phyloP scores from a whole-genome alignment of 2,888 invertebrate species.

The Escarpia spicata region DNA sequence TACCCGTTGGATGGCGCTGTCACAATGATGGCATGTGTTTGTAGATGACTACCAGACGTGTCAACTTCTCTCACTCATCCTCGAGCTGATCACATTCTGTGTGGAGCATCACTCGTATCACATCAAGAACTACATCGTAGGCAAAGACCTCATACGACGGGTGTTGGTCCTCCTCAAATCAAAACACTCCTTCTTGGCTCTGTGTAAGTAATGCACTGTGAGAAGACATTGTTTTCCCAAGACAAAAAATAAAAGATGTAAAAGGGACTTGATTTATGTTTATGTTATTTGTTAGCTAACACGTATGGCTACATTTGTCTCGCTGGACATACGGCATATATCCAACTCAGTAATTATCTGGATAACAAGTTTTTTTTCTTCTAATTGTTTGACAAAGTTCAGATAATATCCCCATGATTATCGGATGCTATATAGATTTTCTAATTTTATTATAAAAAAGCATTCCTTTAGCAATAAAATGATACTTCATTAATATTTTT shows the following conservation, averaged over 20 bases:
- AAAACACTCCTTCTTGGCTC: conserved; percentile 94
- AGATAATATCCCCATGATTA: too few relatives aligned
- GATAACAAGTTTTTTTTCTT: too few relatives aligned
- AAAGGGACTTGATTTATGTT: neutral
- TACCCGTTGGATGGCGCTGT: neutral
- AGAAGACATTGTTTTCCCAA: neutral
- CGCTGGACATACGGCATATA: too few relatives aligned
- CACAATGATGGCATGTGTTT: conserved; percentile 7
- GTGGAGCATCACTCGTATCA: conserved; percentile 99
- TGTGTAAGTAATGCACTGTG: conserved; percentile 72
- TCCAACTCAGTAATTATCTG: too few relatives aligned
- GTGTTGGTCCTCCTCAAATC: conserved; percentile 97
- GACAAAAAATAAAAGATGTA: neutral
- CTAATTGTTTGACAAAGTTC: too few relatives aligned
- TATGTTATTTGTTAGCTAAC: neutral
- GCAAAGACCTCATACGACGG: conserved; percentile 93
- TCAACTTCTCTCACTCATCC: conserved; percentile 90
- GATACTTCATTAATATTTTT: too few relatives aligned
- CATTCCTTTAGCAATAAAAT: too few relatives aligned
- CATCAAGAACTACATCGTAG: conserved; percentile 96
- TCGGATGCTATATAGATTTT: too few relatives aligned
- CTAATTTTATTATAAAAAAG: too few relatives aligned
- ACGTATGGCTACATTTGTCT: too few relatives aligned
- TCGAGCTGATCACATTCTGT: conserved; percentile 96
- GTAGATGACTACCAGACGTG: conserved; percentile 95